phyloP scores from a whole-genome alignment of 2,888 invertebrate species.

The Pterostichus niger region DNA sequence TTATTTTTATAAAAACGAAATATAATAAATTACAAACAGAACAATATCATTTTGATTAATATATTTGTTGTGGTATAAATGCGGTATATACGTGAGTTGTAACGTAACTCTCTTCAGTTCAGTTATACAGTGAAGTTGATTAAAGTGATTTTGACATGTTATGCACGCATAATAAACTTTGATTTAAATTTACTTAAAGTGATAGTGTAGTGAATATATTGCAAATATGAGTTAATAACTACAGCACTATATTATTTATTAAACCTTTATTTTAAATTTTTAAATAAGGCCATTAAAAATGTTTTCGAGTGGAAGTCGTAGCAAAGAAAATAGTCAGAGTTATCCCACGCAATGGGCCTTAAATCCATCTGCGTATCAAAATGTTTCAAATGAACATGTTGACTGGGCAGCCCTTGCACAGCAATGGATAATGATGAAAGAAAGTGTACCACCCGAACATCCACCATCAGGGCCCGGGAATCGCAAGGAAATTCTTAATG shows the following conservation, averaged over 20 bases:
- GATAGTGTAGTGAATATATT: slow-evolving; percentile 5
- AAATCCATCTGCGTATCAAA: slow-evolving; percentile 90
- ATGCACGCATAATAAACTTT: slow-evolving; percentile 8
- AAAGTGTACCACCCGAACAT: slow-evolving; percentile 81
- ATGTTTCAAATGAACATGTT: slow-evolving; percentile 90
- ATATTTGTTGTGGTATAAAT: neutral
- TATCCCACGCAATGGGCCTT: slow-evolving; percentile 89
- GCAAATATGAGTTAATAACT: slow-evolving; percentile 35
- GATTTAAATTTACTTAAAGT: slow-evolving; percentile 5
- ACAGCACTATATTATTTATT: slow-evolving; percentile 23
- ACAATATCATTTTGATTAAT: no score
- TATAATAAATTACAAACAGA: no score
- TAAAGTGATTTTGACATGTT: slow-evolving; percentile 26
- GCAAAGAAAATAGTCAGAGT: slow-evolving; percentile 76
- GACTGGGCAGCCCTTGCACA: slow-evolving; percentile 98
- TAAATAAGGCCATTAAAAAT: slow-evolving; percentile 27
- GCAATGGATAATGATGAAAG: slow-evolving; percentile 98
- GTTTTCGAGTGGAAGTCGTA: slow-evolving; percentile 62
- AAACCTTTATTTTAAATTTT: slow-evolving; percentile 6
- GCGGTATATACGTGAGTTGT: neutral
- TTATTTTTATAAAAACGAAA: no score
- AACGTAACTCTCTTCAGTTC: slow-evolving; percentile 9
- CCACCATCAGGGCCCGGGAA: slow-evolving; percentile 77
- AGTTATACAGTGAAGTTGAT: slow-evolving; percentile 16
- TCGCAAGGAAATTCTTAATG: slow-evolving; percentile 77